These are phyloP conservation scores for Plebejus argus DNA, from an alignment of 2,888 invertebrate species.

Conservation along the genomic window DNA sequence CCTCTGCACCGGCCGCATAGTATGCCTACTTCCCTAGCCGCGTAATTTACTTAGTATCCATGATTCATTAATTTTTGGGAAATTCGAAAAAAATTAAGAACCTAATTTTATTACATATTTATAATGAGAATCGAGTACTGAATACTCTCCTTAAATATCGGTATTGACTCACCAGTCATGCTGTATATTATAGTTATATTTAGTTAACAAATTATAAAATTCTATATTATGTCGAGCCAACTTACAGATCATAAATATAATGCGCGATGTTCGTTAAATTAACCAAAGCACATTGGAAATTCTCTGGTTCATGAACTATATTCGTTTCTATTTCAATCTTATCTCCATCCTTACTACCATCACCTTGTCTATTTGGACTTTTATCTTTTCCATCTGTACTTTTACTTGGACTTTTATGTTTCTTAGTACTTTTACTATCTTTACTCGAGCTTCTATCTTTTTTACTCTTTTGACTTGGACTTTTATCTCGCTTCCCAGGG, in stretches of 20 bases:
- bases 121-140: no score
- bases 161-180: no score
- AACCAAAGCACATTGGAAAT: conserved; percentile 58
- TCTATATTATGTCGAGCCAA: no score
- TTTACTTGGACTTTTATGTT: not conserved
- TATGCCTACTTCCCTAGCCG: no score
- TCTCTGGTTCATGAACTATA: not conserved
- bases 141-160: no score
- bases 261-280: conserved; percentile 68
- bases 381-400: not conserved
- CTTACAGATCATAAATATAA: conserved; percentile 73
- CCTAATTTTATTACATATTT: no score
- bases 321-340: not conserved
- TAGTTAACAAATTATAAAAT: no score
- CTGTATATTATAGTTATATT: no score
- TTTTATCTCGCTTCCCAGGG: not conserved
- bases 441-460: not conserved
- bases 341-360: not conserved
- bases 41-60: no score
- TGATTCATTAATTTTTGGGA: no score
- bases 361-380: not conserved
- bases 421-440: not conserved
- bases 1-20: no score
- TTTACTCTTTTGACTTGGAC: not conserved
- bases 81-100: no score